Conservation (phyloP, 2,797 vertebrate genomes). For the Lepilemur ruficaudatus region DNA sequence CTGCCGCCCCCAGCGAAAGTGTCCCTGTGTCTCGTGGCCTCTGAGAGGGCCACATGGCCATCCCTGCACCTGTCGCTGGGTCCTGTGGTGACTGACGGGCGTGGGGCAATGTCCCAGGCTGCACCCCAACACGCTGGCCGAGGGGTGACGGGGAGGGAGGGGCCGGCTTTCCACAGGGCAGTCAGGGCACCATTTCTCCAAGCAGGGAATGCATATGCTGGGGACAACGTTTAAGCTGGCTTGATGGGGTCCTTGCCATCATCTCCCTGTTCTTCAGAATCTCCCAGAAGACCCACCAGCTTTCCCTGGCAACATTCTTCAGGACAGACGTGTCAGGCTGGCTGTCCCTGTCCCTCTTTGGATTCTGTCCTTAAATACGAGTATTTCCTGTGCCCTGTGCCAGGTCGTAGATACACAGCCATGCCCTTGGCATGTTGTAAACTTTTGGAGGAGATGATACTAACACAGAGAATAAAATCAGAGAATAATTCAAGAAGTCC, state of each 20-base stretch:
- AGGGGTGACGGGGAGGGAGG: neutral
- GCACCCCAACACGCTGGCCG: neutral
- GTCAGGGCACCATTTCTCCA: neutral
- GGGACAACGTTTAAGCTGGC: neutral
- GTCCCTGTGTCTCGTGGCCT: neutral
- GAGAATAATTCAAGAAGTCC: neutral
- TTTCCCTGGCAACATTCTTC: neutral
- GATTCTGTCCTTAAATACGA: neutral
- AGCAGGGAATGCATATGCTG: neutral
- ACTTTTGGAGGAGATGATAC: neutral
- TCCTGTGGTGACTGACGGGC: neutral
- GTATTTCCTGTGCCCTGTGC: neutral
- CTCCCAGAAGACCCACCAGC: conserved; percentile 2
- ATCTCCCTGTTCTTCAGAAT: neutral
- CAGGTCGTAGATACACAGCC: no score
- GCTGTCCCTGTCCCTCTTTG: neutral
- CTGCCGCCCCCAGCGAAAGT: neutral
- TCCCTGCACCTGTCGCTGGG: neutral
- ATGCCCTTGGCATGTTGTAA: neutral
- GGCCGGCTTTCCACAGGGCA: neutral
- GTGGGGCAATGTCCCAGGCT: neutral
- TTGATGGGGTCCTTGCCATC: neutral
- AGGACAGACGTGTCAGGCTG: neutral
- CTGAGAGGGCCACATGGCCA: neutral
- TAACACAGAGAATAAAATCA: neutral